Evolutionary conservation across 2,113 vertebrate species (phyloP).

Genomic region (Rafetus swinhoei): DNA sequence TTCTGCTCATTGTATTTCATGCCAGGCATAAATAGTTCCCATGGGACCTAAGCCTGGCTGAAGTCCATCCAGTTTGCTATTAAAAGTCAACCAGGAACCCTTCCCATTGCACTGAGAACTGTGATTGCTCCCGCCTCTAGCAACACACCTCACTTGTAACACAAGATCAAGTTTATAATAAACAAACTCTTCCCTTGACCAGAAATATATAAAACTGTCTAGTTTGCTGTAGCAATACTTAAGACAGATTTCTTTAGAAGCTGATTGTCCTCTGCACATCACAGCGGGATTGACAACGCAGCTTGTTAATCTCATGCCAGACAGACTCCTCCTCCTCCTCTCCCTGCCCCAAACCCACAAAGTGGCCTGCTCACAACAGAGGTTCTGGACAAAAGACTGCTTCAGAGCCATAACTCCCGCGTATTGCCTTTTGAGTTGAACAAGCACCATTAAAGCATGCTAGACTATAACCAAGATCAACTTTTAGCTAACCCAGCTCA

Average conservation of each 20-base stretch:
- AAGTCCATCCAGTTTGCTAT: neutral
- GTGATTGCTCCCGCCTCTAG: fast-evolving
- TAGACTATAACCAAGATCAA: neutral
- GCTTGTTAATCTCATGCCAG: constrained; percentile 28
- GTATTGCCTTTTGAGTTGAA: neutral
- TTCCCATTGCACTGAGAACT: neutral
- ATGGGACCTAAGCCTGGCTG: neutral
- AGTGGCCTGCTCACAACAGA: neutral
- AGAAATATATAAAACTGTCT: constrained; percentile 3
- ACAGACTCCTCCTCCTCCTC: neutral
- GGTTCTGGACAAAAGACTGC: neutral
- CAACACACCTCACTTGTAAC: neutral
- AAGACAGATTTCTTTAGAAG: constrained; percentile 40
- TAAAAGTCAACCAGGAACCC: neutral
- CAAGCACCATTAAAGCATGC: neutral
- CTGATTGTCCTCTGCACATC: constrained; percentile 48
- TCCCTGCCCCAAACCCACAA: neutral
- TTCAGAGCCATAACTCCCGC: no score
- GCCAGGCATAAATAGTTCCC: neutral
- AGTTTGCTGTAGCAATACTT: neutral
- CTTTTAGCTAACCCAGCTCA: neutral
- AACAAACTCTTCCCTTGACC: constrained; percentile 13
- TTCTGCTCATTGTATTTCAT: neutral
- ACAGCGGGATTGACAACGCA: constrained; percentile 63
- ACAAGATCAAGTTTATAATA: constrained; percentile 44